Percentiles rank a stretch among this genome's conserved stretches.
Evolutionary conservation across 2,888 invertebrate species (phyloP).

Genomic region (Trisateles emortualis): DNA sequence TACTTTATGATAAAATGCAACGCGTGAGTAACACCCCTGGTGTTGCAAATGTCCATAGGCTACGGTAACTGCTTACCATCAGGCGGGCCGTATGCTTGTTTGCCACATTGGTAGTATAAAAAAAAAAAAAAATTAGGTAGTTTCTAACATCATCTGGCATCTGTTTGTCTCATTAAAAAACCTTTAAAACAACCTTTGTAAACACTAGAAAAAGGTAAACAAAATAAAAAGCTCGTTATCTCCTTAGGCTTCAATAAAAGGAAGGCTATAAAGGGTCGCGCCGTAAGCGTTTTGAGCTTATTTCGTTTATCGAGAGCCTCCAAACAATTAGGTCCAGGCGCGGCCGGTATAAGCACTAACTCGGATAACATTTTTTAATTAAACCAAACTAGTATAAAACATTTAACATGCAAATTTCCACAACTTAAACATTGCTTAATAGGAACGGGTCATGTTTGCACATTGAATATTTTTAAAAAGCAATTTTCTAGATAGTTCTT

Average conservation of each 20-base stretch:
- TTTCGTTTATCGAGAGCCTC: conserved; percentile 33
- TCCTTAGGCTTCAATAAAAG: conserved; percentile 14
- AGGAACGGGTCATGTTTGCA: conserved; percentile 16
- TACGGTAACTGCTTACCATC: no score
- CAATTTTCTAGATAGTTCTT: conserved; percentile 25
- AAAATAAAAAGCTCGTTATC: not conserved
- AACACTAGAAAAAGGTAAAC: not conserved
- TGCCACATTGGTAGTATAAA: no score
- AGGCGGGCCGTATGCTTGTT: no score
- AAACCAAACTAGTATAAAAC: conserved; percentile 22
- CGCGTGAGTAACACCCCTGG: no score
- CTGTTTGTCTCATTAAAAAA: not conserved
- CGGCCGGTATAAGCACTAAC: conserved; percentile 14
- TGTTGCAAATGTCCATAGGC: no score
- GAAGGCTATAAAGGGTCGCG: conserved; percentile 17
- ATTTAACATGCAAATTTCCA: conserved; percentile 23
- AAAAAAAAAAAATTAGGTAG: no score
- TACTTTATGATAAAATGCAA: no score
- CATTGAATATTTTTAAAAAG: conserved; percentile 29
- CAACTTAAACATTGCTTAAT: conserved; percentile 8
- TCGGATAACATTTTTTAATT: conserved; percentile 41
- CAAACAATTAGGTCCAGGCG: conserved; percentile 26
- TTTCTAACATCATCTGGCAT: no score
- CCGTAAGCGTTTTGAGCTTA: conserved; percentile 25
- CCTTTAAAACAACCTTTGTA: not conserved